Percentiles rank a stretch among this genome's conserved stretches.
phyloP scores from a whole-genome alignment of 2,113 vertebrate species.

The Nematolebias whitei region DNA sequence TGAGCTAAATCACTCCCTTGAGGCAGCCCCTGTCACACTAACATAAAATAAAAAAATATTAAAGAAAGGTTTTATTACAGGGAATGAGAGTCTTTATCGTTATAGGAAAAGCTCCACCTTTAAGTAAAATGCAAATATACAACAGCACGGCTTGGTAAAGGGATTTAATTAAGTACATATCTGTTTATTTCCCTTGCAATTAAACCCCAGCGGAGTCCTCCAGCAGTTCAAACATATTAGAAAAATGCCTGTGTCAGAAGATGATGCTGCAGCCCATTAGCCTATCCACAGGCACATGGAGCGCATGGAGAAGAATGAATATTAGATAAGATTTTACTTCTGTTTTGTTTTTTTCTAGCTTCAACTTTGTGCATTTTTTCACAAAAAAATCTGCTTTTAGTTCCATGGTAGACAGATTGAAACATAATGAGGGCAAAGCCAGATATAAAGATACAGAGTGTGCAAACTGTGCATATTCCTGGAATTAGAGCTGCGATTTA shows the following conservation, averaged over 20 bases:
- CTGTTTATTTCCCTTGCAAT: slow-evolving; percentile 68
- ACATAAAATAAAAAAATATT: slow-evolving; percentile 5
- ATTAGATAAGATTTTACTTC: slow-evolving; percentile 31
- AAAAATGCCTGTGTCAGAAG: slow-evolving; percentile 66
- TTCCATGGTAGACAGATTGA: not conserved
- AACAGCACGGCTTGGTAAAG: slow-evolving; percentile 36
- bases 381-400: not conserved
- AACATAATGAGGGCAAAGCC: not conserved
- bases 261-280: slow-evolving; percentile 66
- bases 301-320: slow-evolving; percentile 33
- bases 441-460: slow-evolving; percentile 4
- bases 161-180: slow-evolving; percentile 71
- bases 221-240: slow-evolving; percentile 74
- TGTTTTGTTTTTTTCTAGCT: not conserved
- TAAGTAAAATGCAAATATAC: slow-evolving; percentile 65
- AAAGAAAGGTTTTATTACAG: slow-evolving; percentile 43
- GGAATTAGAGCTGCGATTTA: no score
- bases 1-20: slow-evolving; percentile 57
- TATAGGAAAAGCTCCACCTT: slow-evolving; percentile 33
- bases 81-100: no score
- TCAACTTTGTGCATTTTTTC: not conserved
- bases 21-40: slow-evolving; percentile 34
- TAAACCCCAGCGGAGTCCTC: slow-evolving; percentile 69
- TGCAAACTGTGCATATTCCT: no score
- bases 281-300: slow-evolving; percentile 59